Percentiles rank a stretch among this genome's conserved stretches.
These are phyloP conservation scores for Labia minor DNA, from an alignment of 2,888 invertebrate species.

Conservation along the genomic window DNA sequence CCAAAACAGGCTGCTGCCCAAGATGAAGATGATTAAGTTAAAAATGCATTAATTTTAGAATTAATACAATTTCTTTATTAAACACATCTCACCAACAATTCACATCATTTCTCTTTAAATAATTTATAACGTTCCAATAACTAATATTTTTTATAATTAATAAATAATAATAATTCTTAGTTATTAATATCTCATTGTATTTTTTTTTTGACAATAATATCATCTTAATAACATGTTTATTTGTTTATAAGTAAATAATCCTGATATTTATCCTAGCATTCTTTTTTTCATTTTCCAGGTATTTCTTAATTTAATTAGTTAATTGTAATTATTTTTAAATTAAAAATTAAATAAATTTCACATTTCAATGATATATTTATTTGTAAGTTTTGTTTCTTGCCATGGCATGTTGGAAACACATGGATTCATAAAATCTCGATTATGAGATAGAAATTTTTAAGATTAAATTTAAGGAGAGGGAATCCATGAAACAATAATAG, in stretches of 20 bases:
- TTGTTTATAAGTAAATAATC: conserved; percentile 1
- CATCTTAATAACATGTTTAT: conserved; percentile 2
- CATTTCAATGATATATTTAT: no score
- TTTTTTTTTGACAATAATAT: not conserved
- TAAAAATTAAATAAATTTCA: no score
- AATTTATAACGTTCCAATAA: not conserved
- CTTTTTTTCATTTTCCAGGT: no score
- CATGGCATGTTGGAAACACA: no score
- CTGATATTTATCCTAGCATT: not conserved
- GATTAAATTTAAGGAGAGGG: no score
- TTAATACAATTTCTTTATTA: not conserved
- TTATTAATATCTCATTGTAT: not conserved
- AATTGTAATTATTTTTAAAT: no score
- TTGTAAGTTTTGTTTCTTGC: no score
- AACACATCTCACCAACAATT: not conserved
- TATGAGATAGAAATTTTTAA: no score
- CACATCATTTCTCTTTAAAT: not conserved
- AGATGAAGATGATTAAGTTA: conserved; percentile 51
- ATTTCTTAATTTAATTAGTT: no score
- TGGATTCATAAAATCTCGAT: no score
- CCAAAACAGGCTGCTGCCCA: conserved; percentile 47
- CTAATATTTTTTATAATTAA: not conserved
- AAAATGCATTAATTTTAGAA: not conserved
- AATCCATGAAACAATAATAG: no score
- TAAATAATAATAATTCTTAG: no score